Evolutionary conservation across 2,888 invertebrate species (phyloP).

Genomic region (Agriopis marginaria): DNA sequence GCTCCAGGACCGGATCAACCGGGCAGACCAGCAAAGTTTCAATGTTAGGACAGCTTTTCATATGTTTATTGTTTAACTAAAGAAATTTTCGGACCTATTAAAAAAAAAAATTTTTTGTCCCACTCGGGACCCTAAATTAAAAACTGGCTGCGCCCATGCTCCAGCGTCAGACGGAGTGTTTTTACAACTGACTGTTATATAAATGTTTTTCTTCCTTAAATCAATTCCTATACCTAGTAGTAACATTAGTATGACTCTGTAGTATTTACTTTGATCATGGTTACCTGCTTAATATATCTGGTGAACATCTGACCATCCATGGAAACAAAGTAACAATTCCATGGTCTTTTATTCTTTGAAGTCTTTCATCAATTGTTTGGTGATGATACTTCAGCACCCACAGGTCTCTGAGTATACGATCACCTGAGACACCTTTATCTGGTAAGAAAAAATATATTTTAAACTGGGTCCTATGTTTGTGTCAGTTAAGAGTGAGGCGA

Average conservation of each 20-base stretch:
- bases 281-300: conserved; percentile 84
- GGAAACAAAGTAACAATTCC: conserved; percentile 85
- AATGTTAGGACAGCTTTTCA: no score
- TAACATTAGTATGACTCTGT: background rate
- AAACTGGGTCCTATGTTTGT: no score
- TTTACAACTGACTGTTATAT: background rate
- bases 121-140: no score
- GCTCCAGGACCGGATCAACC: no score
- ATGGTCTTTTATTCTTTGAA: conserved; percentile 78
- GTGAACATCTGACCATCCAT: conserved; percentile 89
- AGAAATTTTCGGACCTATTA: no score
- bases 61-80: no score
- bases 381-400: conserved; percentile 88
- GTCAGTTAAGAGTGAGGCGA: no score
- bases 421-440: conserved; percentile 83
- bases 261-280: background rate
- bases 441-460: conserved; percentile 45
- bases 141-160: no score
- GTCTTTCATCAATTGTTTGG: conserved; percentile 80
- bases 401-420: conserved; percentile 86
- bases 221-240: no score
- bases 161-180: background rate
- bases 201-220: background rate
- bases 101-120: no score
- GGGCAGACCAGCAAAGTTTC: no score